These are phyloP conservation scores for Orchesella flavescens DNA, from an alignment of 2,888 invertebrate genomes.

Conservation along the genomic window DNA sequence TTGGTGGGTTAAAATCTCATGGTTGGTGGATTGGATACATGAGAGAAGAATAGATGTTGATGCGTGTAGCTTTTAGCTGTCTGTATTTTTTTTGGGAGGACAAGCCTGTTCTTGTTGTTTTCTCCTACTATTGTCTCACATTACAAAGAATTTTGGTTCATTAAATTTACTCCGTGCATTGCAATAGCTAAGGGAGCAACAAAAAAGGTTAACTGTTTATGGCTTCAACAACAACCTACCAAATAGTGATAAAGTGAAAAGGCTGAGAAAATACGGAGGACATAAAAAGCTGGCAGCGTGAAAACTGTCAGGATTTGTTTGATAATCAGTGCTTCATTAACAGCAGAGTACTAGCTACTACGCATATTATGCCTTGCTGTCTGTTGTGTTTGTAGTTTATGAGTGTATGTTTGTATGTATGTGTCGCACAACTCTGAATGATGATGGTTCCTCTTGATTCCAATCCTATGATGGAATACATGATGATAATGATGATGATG, in stretches of 20 bases:
- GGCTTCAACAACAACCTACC: not conserved
- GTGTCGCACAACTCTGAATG: not conserved
- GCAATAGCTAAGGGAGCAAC: no score
- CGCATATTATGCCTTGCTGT: no score
- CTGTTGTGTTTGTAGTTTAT: no score
- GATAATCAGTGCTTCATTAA: not conserved
- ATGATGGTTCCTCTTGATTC: not conserved
- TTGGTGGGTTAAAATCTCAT: slow-evolving; percentile 24
- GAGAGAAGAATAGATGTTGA: not conserved
- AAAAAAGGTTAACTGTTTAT: slow-evolving; percentile 38
- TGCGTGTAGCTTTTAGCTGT: not conserved
- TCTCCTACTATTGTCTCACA: slow-evolving; percentile 24
- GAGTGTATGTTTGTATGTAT: no score
- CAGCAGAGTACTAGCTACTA: no score
- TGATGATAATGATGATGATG: no score
- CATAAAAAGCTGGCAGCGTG: not conserved
- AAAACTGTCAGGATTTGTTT: slow-evolving; percentile 1
- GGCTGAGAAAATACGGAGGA: not conserved
- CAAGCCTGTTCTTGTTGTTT: slow-evolving; percentile 9
- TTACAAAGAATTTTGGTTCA: slow-evolving; percentile 55
- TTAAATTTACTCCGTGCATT: slow-evolving; percentile 53
- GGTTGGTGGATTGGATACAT: not conserved
- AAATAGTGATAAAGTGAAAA: not conserved
- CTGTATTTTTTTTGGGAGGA: slow-evolving; percentile 7
- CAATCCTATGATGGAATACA: no score